Conservation (phyloP, 2,888 invertebrate species). For the Drosophila mayaguana region DNA sequence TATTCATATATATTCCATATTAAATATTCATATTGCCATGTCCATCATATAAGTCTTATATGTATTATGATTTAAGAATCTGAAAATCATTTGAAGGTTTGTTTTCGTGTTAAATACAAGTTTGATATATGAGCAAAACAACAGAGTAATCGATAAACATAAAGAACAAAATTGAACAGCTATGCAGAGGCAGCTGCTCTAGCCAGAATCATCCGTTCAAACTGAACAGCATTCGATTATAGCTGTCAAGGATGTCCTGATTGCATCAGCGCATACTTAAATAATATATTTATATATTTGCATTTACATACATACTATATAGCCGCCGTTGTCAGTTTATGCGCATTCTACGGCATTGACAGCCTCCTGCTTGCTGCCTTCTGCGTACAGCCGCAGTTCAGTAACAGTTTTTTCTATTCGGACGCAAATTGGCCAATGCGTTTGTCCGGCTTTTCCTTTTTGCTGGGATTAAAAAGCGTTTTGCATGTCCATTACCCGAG, state of each 20-base stretch:
- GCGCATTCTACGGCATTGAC: slow-evolving; percentile 39
- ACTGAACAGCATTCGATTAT: slow-evolving; percentile 9
- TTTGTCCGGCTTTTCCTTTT: slow-evolving; percentile 43
- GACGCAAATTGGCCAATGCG: slow-evolving; percentile 70
- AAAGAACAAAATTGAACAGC: neutral
- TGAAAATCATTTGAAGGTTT: neutral
- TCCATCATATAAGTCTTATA: too few species aligned
- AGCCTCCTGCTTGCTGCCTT: slow-evolving; percentile 49
- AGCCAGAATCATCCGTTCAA: neutral
- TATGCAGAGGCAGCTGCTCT: neutral
- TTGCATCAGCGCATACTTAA: slow-evolving; percentile 1
- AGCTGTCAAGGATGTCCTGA: slow-evolving; percentile 11
- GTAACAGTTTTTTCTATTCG: slow-evolving; percentile 45
- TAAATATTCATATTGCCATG: neutral
- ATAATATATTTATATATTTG: slow-evolving; percentile 8
- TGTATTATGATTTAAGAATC: neutral
- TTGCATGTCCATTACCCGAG: slow-evolving; percentile 64
- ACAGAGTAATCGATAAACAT: neutral
- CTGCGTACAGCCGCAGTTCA: slow-evolving; percentile 34
- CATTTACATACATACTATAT: slow-evolving; percentile 2
- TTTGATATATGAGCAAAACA: neutral
- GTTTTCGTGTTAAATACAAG: neutral
- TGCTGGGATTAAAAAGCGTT: slow-evolving; percentile 71
- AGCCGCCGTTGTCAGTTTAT: slow-evolving; percentile 43
- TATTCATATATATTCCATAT: too few species aligned